Evolutionary conservation across 2,888 invertebrate genomes (phyloP).

Genomic region (Epinotia nisella): DNA sequence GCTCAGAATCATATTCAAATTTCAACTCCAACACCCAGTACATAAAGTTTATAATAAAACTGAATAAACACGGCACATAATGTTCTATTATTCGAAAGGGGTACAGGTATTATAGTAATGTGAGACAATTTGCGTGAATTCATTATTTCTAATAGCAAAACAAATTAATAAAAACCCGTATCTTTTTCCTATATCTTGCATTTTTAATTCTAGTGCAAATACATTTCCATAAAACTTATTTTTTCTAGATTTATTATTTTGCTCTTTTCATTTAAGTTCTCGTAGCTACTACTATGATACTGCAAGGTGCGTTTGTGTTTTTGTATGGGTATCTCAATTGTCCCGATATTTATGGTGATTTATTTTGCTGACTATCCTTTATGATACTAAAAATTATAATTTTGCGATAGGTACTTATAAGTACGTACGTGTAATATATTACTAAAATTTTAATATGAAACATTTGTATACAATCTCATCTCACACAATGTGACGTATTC

Average conservation of each 20-base stretch:
- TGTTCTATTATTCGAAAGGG: background rate
- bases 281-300: background rate
- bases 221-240: conserved; percentile 12
- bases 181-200: conserved; percentile 28
- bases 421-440: too few species aligned
- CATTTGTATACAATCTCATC: too few species aligned
- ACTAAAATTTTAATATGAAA: too few species aligned
- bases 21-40: background rate
- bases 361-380: too few species aligned
- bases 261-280: background rate
- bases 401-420: too few species aligned
- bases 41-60: background rate
- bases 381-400: too few species aligned
- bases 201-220: conserved; percentile 32
- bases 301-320: background rate
- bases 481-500: too few species aligned
- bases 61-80: background rate
- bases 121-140: conserved; percentile 42
- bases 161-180: conserved; percentile 36
- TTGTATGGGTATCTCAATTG: background rate
- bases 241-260: background rate
- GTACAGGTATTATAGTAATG: conserved; percentile 30
- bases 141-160: conserved; percentile 37
- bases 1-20: conserved; percentile 2
- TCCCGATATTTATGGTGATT: background rate